Base-by-base conservation (phyloP, 2,888 invertebrate genomes). In the Anoncus sp. region DNA sequence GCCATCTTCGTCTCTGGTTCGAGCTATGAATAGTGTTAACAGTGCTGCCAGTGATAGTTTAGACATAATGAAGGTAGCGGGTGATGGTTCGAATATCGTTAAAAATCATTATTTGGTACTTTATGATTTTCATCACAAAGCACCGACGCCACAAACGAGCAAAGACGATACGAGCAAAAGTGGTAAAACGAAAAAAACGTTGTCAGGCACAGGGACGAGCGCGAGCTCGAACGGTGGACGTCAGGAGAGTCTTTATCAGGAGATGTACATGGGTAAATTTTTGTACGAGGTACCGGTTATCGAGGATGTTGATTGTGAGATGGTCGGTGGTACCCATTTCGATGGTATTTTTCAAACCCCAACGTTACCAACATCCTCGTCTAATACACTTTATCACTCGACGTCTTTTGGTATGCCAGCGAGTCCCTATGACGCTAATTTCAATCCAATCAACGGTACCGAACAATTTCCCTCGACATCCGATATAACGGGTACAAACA, bases 11-110 rank as follows among this genome's bases (percentile, higher is more conserved):
- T 90, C 91, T 14, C 86, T 94, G 71, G 95, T 96, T 9, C 94
- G 96, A 84, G 95, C 95, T 14, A 95, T 96, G 93, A 96, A 97
- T 88, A 95, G 95, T 87, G 94, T 96, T 74, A 96, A 96, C 87
- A 94, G 95, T 90, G 95, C 90, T 47, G 86, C 90, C 65, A 91
- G 90, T 85, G 90, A 91, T 82, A 87, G 89, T 74, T 87, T 92
- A 71, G 92, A 92, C 82, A 92, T 93, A 80, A 92, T 93, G 91
- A 92, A 92, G 75, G 91, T 92, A 38, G 90, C 88, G 82, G 80
- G 88, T 83, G 86, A 87, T 82, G 47, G 71, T 51, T 83, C 88
- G 84, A 89, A 81, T 80, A 87, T 83, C 78, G 86, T 85, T 71
- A 90, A 78, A 82, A 87, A 83, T 75, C 88, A 87, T 81, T 95